These are phyloP conservation scores for Lysandra bellargus DNA, from an alignment of 2,888 invertebrate genomes.

Conservation along the genomic window DNA sequence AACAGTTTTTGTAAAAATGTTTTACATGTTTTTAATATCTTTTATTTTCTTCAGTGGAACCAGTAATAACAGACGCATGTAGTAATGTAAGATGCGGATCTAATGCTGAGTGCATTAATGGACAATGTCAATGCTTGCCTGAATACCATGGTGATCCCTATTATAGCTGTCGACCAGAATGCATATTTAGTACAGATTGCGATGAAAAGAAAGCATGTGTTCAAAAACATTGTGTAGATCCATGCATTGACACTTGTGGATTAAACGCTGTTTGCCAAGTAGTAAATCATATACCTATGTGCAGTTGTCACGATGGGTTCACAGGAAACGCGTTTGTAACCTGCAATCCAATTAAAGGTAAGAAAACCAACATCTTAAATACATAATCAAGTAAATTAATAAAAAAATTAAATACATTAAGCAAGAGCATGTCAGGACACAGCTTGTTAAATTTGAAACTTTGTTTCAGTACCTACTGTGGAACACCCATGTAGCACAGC, in stretches of 20 bases:
- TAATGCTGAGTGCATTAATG: conserved; percentile 83
- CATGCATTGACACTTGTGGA: conserved; percentile 87
- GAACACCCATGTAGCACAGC: conserved; percentile 84
- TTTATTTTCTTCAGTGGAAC: conserved; percentile 53
- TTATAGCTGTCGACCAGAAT: conserved; percentile 88
- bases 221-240: conserved; percentile 87
- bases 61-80: conserved; percentile 81
- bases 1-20: background rate
- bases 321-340: conserved; percentile 80
- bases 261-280: conserved; percentile 81
- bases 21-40: background rate
- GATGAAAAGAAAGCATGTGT: conserved; percentile 85
- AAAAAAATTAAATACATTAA: too few relatives aligned
- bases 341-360: conserved; percentile 81
- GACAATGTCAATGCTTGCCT: conserved; percentile 85
- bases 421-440: too few relatives aligned
- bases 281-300: conserved; percentile 85
- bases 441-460: background rate
- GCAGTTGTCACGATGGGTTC: conserved; percentile 83
- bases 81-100: conserved; percentile 85
- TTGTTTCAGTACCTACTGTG: conserved; percentile 51
- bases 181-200: conserved; percentile 88
- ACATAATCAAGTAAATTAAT: too few relatives aligned
- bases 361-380: background rate
- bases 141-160: conserved; percentile 89